Conservation (phyloP, 1,140 invertebrate genomes). For the Anthonomus grandis region DNA sequence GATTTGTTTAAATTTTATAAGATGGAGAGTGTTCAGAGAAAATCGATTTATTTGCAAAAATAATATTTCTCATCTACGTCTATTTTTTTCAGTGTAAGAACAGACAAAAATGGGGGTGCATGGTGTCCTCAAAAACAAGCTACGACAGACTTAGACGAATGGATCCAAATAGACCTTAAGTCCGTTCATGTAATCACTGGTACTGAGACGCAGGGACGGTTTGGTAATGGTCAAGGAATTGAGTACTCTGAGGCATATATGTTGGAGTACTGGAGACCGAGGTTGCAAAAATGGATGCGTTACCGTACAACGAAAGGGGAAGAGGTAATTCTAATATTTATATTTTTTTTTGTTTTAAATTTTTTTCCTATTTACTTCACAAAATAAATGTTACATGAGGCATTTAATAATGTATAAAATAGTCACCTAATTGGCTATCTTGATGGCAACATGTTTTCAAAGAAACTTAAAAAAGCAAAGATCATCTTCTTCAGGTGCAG, state of each 20-base stretch:
- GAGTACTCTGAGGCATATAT: slow-evolving; percentile 77
- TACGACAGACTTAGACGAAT: slow-evolving; percentile 69
- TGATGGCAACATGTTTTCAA: too few relatives aligned
- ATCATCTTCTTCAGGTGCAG: too few relatives aligned
- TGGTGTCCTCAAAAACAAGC: slow-evolving; percentile 81
- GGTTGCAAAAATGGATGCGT: slow-evolving; percentile 67
- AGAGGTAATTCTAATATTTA: too few relatives aligned
- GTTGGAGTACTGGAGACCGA: slow-evolving; percentile 74
- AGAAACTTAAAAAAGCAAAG: too few relatives aligned
- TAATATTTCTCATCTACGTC: not conserved
- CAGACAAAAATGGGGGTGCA: slow-evolving; percentile 76
- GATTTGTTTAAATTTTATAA: too few relatives aligned
- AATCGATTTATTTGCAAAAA: not conserved
- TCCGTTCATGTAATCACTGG: slow-evolving; percentile 71
- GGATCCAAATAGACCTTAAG: slow-evolving; percentile 74
- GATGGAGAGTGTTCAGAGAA: not conserved
- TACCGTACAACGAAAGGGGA: slow-evolving; percentile 66
- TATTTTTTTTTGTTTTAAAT: not conserved
- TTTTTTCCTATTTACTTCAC: too few relatives aligned
- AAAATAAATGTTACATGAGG: too few relatives aligned
- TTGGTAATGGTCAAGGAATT: slow-evolving; percentile 78
- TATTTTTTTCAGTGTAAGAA: slow-evolving; percentile 62
- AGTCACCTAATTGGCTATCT: too few relatives aligned
- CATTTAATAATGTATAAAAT: too few relatives aligned
- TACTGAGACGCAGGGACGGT: slow-evolving; percentile 81